Conservation (phyloP, 2,888 invertebrate genomes). For the Pristionchus arcanus region DNA sequence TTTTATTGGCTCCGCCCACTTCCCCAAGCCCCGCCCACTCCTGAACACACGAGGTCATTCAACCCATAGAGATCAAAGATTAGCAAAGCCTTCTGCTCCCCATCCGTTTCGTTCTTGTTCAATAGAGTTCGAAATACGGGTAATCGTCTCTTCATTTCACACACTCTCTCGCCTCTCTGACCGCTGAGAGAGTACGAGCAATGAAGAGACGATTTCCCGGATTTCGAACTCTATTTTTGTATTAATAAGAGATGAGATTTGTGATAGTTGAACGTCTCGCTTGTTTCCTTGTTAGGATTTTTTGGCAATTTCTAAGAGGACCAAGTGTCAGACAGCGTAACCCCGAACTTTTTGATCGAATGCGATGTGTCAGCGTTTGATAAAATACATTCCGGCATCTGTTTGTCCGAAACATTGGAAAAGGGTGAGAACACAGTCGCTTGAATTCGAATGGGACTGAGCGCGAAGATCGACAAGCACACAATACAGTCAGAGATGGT, state of each 20-base stretch:
- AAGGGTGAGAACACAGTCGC: no score
- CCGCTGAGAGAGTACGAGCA: no score
- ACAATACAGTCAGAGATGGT: no score
- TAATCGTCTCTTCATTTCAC: no score
- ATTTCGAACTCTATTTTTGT: no score
- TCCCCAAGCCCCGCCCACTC: background rate
- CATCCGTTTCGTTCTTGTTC: background rate
- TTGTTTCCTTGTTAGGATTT: background rate
- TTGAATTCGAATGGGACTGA: no score
- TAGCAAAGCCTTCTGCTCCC: background rate
- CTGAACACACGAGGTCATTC: constrained; percentile 18
- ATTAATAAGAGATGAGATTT: constrained; percentile 11
- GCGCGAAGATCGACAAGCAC: no score
- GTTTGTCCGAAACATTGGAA: background rate
- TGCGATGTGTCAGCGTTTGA: constrained; percentile 34
- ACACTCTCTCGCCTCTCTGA: no score
- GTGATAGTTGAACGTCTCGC: constrained; percentile 17
- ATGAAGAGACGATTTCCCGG: no score
- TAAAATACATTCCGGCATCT: constrained; percentile 25
- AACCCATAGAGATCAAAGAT: constrained; percentile 43
- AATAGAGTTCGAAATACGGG: no score
- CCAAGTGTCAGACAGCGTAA: background rate
- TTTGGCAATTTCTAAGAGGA: background rate
- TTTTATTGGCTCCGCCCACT: background rate
- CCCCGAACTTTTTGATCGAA: background rate